Conservation (phyloP, 1,140 invertebrate genomes). For the Bombus breviceps region DNA sequence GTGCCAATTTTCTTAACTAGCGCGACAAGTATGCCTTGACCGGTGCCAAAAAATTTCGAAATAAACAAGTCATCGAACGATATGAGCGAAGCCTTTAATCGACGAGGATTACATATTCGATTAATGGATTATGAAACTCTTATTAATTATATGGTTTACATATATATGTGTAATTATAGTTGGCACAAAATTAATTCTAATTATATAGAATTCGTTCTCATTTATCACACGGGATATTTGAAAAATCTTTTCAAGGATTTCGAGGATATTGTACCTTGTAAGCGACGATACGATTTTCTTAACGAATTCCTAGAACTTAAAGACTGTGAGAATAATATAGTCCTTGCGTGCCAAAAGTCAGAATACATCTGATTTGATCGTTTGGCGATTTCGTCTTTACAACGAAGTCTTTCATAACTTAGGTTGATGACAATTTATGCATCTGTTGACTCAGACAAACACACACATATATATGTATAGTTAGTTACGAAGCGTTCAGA, state of each 20-base stretch:
- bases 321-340: neutral
- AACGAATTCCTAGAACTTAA: neutral
- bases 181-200: neutral
- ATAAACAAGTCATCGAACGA: neutral
- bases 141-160: neutral
- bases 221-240: neutral
- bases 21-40: neutral
- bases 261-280: neutral
- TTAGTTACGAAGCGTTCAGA: no score
- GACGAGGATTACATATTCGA: neutral
- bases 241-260: neutral
- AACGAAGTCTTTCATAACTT: neutral
- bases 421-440: neutral
- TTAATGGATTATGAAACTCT: neutral
- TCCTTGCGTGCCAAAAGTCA: neutral
- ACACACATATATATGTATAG: no score
- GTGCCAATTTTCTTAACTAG: neutral
- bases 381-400: slow-evolving; percentile 14
- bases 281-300: neutral
- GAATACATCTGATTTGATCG: neutral
- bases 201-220: neutral
- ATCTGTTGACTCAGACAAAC: no score
- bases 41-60: neutral
- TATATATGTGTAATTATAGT: neutral
- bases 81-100: neutral